These are phyloP conservation scores for Eurystomus gularis DNA, from an alignment of 2,113 vertebrate genomes.

Conservation along the genomic window DNA sequence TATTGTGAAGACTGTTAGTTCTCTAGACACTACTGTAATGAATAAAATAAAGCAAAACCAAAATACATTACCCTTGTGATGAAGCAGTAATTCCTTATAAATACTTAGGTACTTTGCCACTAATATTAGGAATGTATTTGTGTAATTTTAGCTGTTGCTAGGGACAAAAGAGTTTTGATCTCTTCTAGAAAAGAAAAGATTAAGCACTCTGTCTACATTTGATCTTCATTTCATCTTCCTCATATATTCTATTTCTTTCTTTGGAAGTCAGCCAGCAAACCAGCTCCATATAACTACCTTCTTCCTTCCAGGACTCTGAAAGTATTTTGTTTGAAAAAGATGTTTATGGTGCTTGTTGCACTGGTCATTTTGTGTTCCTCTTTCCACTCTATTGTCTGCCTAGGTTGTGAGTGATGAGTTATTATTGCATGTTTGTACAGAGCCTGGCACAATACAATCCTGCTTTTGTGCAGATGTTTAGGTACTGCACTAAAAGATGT, in stretches of 20 bases:
- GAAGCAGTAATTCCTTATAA: not conserved
- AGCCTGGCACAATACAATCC: not conserved
- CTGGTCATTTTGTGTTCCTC: not conserved
- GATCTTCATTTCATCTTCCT: conserved; percentile 45
- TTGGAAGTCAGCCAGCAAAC: not conserved
- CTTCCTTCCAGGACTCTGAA: conserved; percentile 1
- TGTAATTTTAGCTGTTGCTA: conserved; percentile 27
- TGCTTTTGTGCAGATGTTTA: not conserved
- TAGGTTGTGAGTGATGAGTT: not conserved
- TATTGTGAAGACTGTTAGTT: not conserved
- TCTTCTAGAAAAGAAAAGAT: conserved; percentile 2
- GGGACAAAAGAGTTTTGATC: not conserved
- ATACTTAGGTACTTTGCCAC: not conserved
- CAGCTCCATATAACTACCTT: not conserved
- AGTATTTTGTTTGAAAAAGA: conserved; percentile 11
- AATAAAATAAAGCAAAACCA: not conserved
- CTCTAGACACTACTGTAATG: not conserved
- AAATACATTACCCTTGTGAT: not conserved
- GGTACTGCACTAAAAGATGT: not conserved
- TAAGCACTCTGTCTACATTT: conserved; percentile 32
- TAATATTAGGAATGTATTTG: conserved; percentile 10
- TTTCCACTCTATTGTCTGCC: not conserved
- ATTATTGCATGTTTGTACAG: not conserved
- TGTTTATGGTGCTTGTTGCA: not conserved
- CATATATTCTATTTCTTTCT: conserved; percentile 2